These are phyloP conservation scores for Ophonus ardosiacus DNA, from an alignment of 2,888 invertebrate species.

Conservation along the genomic window DNA sequence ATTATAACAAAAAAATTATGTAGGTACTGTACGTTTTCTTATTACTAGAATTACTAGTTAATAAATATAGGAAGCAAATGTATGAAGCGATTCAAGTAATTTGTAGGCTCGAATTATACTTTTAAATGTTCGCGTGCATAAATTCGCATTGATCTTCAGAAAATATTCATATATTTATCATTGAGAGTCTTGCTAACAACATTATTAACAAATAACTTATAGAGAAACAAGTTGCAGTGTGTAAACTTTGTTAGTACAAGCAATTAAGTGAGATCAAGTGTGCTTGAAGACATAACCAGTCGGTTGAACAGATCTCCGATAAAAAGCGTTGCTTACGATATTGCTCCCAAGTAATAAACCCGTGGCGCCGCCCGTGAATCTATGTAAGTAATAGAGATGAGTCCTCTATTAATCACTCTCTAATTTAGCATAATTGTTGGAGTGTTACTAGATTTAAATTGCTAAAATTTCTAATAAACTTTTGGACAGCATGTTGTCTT, in stretches of 20 bases:
- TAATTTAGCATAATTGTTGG: conserved; percentile 49
- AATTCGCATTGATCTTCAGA: conserved; percentile 6
- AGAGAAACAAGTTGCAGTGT: conserved; percentile 25
- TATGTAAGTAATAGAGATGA: conserved; percentile 54
- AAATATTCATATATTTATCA: conserved; percentile 37
- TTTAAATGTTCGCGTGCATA: conserved; percentile 23
- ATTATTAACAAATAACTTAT: conserved; percentile 20
- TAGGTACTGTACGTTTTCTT: background rate
- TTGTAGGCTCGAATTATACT: background rate
- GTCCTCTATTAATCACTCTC: conserved; percentile 54
- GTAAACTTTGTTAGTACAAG: conserved; percentile 27
- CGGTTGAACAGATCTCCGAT: conserved; percentile 23
- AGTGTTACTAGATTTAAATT: conserved; percentile 56
- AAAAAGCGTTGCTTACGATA: conserved; percentile 47
- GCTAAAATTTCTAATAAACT: conserved; percentile 58
- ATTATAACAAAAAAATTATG: background rate
- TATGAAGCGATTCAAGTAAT: background rate
- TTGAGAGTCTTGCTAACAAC: background rate
- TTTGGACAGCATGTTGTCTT: conserved; percentile 35
- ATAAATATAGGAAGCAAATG: background rate
- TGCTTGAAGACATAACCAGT: conserved; percentile 20
- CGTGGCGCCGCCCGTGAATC: conserved; percentile 30
- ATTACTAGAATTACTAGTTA: background rate
- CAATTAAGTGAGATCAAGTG: conserved; percentile 40
- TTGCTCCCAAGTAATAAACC: conserved; percentile 44